Percentiles rank a stretch among this genome's conserved stretches.
Evolutionary conservation across 2,113 vertebrate species (phyloP).

Genomic region (Prolemur simus): DNA sequence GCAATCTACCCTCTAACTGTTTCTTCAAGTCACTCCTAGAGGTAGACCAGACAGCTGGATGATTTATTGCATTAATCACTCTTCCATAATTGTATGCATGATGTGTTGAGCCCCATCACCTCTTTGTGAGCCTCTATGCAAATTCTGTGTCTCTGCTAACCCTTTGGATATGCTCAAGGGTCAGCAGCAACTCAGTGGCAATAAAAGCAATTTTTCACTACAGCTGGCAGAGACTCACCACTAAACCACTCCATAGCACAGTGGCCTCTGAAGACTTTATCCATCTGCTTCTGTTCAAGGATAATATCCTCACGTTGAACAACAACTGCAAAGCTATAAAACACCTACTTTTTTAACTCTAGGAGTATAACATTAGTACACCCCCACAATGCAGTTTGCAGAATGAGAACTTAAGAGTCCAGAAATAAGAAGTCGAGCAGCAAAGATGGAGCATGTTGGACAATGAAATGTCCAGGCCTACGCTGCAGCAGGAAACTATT

Average conservation of each 20-base stretch:
- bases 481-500: not conserved
- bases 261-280: constrained; percentile 70
- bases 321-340: constrained; percentile 46
- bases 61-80: constrained; percentile 39
- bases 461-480: not conserved
- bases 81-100: constrained; percentile 23
- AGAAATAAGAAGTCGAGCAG: constrained; percentile 55
- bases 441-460: not conserved
- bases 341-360: constrained; percentile 46
- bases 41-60: constrained; percentile 38
- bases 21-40: not conserved
- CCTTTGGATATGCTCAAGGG: constrained; percentile 63
- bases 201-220: constrained; percentile 68
- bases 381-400: constrained; percentile 1
- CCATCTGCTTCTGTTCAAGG: constrained; percentile 75
- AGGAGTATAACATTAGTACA: constrained; percentile 50
- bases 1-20: not conserved
- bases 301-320: constrained; percentile 45
- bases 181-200: constrained; percentile 55
- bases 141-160: not conserved
- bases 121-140: not conserved
- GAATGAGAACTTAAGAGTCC: constrained; percentile 58
- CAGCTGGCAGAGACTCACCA: constrained; percentile 67
- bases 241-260: constrained; percentile 16
- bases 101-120: constrained; percentile 33